Base-by-base conservation (phyloP, 2,797 vertebrate species). In the Picus viridis region DNA sequence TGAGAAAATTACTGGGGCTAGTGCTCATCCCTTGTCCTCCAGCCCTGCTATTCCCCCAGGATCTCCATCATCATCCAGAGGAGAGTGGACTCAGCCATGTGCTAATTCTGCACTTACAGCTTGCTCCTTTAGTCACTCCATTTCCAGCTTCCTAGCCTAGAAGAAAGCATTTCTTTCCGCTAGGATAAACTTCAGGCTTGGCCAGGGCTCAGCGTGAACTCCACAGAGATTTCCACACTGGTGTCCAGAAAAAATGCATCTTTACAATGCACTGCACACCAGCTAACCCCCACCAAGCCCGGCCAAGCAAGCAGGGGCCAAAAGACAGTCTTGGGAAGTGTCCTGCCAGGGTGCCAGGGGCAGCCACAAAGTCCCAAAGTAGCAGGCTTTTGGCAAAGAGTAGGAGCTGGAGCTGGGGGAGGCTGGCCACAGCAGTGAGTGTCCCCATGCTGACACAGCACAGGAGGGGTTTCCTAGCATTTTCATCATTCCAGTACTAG, bases 31-130 rank as follows among this genome's bases (percentile, higher is more conserved):
- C 15, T 2, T 1, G 15, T 77, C 29, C 61, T 80, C 34, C 62
- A 61, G 70, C 47, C 17, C 56, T 8, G 77, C 74, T 36, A 8
- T 18, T 89, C 92, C 61, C 54, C 26, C 0, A 57, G 67, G 89
- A 84, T 57, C 49, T 53, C 43, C 72, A 87, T 64, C 20, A 2
- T 26, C 89, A 49, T 79, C 57, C 64, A 63, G 82, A 72, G 69
- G 63, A 72, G 82, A 24, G 77, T 54, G 78, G 89, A 80, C 69
- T 92, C 86, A 89, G 87, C 64, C 94, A 9, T 73, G 82, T 83
- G 69, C 82, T 92, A 94, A 92, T 79, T 73, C 87, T 64, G 78
- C 92, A 79, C 84, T 94, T 79, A 84, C 47, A 67, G 89, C 65
- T 76, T 68, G 27, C 75, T 93, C 85, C 64, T 79, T 90, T 84